phyloP scores from a whole-genome alignment of 2,113 vertebrate species.

The Athene cunicularia region DNA sequence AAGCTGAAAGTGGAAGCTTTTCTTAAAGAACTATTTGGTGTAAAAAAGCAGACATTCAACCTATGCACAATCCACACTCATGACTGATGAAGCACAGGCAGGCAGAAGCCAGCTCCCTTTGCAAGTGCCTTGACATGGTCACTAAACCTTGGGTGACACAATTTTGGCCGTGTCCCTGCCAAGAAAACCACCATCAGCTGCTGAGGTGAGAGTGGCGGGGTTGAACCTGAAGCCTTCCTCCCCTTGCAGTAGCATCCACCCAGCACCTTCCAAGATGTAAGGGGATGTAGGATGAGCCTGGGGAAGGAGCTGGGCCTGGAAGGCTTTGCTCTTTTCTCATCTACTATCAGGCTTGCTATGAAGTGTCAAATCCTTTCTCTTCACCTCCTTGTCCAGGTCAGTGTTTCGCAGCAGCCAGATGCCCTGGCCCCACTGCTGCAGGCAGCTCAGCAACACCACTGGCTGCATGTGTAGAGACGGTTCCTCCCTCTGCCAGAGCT shows the following conservation, averaged over 20 bases:
- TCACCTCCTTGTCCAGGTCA: neutral
- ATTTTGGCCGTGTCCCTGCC: neutral
- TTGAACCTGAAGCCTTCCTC: neutral
- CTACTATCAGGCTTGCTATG: neutral
- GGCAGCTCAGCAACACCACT: neutral
- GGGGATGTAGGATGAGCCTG: neutral
- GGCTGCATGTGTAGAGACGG: neutral
- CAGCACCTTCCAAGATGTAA: neutral
- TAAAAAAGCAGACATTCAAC: neutral
- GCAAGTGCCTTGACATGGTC: neutral
- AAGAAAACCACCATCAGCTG: neutral
- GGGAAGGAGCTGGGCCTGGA: neutral
- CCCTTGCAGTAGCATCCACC: fast-evolving
- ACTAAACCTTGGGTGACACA: neutral
- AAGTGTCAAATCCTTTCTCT: neutral
- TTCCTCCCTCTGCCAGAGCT: neutral
- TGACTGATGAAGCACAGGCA: neutral
- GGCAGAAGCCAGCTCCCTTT: neutral
- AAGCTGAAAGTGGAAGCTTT: neutral
- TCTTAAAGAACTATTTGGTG: neutral
- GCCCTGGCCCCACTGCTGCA: neutral
- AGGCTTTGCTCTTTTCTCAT: neutral
- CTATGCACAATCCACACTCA: neutral
- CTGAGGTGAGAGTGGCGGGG: neutral
- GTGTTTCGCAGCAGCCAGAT: fast-evolving